phyloP scores from a whole-genome alignment of 1,140 invertebrate species.

The Calliopsis andreniformis region DNA sequence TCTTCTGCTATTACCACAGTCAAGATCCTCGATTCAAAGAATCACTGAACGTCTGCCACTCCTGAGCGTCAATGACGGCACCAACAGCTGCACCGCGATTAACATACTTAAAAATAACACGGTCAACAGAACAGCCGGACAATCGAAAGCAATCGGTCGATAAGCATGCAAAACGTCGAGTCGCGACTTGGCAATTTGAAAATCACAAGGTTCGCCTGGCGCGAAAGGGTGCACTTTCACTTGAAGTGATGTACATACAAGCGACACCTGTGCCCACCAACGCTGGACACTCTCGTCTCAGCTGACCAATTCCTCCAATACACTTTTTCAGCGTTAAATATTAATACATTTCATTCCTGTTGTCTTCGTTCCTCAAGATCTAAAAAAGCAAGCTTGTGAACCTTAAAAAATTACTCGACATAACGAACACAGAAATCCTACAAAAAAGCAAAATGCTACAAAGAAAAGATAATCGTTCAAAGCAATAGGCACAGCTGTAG shows the following conservation, averaged over 20 bases:
- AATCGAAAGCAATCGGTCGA: neutral
- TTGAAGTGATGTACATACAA: constrained; percentile 7
- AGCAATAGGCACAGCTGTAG: constrained; percentile 15
- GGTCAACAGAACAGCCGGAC: neutral
- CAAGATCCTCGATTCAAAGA: neutral
- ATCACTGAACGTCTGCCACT: neutral
- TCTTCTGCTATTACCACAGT: no score
- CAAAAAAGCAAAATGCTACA: no score
- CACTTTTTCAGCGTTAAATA: no score
- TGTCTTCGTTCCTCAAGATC: no score
- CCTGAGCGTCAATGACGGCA: neutral
- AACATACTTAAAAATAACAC: constrained; percentile 17
- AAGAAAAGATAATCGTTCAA: no score
- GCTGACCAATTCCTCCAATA: no score
- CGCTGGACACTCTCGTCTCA: neutral
- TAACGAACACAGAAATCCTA: no score
- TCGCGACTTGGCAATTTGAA: constrained; percentile 32
- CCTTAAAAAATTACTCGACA: no score
- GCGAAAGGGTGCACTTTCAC: constrained; percentile 19
- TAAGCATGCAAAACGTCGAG: constrained; percentile 5
- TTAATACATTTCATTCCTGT: no score
- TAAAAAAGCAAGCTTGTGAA: no score
- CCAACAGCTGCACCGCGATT: constrained; percentile 13
- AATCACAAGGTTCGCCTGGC: constrained; percentile 27
- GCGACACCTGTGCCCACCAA: constrained; percentile 27